phyloP scores from a whole-genome alignment of 2,888 invertebrate species.

The Phania funesta region DNA sequence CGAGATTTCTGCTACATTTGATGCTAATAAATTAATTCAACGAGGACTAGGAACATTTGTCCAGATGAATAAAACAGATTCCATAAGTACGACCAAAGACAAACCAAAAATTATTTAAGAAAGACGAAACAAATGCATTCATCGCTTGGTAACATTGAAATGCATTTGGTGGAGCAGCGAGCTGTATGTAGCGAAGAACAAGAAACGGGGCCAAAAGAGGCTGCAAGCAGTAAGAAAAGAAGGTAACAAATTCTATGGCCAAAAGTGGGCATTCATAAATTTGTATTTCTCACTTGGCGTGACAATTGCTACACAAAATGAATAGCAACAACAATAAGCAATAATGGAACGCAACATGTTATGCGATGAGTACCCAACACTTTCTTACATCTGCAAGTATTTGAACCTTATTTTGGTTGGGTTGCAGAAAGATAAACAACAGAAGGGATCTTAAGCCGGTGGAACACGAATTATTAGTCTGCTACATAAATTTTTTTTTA shows the following conservation, averaged over 20 bases:
- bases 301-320: conserved; percentile 78
- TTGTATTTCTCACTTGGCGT: conserved; percentile 78
- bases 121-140: conserved; percentile 18
- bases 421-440: background rate
- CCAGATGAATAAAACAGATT: conserved; percentile 43
- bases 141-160: conserved; percentile 54
- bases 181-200: conserved; percentile 31
- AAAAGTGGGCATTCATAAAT: conserved; percentile 79
- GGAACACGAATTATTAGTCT: background rate
- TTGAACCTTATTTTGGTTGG: conserved; percentile 12
- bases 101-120: background rate
- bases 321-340: conserved; percentile 67
- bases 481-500: background rate
- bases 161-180: conserved; percentile 37
- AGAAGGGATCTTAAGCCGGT: background rate
- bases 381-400: conserved; percentile 32
- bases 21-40: conserved; percentile 51
- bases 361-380: conserved; percentile 33
- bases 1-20: conserved; percentile 58
- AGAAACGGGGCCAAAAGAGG: background rate
- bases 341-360: conserved; percentile 49
- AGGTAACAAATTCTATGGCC: conserved; percentile 70
- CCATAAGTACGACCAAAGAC: conserved; percentile 27
- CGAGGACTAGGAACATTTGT: conserved; percentile 7
- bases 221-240: conserved; percentile 20